These are phyloP conservation scores for Thysanoteuthis rhombus DNA, from an alignment of 2,888 invertebrate genomes.

Conservation along the genomic window DNA sequence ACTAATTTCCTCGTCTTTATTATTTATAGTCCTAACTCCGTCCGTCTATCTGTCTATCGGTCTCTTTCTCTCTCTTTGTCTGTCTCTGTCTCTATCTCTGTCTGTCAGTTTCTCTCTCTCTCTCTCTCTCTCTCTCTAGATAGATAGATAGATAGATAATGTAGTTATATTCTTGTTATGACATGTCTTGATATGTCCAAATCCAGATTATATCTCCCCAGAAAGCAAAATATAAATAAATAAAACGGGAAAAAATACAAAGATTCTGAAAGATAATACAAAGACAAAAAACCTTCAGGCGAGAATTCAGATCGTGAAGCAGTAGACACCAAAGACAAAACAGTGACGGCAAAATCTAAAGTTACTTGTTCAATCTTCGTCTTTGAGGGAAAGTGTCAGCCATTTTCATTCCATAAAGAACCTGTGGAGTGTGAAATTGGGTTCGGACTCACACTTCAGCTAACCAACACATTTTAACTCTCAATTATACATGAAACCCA, in stretches of 20 bases:
- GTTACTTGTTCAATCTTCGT: neutral
- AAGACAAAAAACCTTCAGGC: neutral
- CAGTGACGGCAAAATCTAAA: neutral
- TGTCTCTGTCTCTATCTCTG: too few species aligned
- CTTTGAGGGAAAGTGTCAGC: neutral
- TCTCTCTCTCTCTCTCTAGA: too few species aligned
- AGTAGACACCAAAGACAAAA: neutral
- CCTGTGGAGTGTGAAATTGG: neutral
- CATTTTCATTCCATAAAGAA: neutral
- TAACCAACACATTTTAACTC: constrained; percentile 12
- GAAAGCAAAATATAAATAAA: neutral
- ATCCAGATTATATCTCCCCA: neutral
- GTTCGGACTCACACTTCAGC: neutral
- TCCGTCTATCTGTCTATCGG: neutral
- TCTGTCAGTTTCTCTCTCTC: too few species aligned
- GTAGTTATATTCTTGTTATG: neutral
- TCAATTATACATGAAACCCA: constrained; percentile 12
- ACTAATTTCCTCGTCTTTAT: too few species aligned
- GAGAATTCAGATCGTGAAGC: neutral
- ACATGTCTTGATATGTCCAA: neutral
- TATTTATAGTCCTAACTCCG: too few species aligned
- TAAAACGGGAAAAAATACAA: neutral
- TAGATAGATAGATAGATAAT: too few species aligned
- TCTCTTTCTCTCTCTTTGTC: neutral
- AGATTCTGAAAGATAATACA: neutral